Evolutionary conservation across 1,140 invertebrate species (phyloP), one percentile per base, ranked within the genome.

Genomic region (Drosophila punjabiensis): DNA sequence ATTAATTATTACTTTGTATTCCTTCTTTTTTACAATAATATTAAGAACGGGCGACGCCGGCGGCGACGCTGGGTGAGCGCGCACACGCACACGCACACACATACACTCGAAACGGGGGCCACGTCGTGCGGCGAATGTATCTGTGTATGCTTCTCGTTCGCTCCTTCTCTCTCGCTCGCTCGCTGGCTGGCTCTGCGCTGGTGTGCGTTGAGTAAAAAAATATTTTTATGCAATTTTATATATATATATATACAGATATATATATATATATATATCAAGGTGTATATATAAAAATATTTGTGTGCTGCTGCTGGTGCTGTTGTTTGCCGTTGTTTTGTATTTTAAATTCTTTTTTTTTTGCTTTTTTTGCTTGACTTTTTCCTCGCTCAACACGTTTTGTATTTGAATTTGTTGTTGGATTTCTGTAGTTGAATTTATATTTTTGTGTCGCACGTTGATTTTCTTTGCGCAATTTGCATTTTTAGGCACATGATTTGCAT

Each of bases 161-260:
- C 61, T 70, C 24, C 48, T 39, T 70, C 30, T 18, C 70, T 58
- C 62, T 52, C 69, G 24, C 24, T 63, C 71, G 67, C 58, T 67
- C 47, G 48, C 47, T 75, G 39, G 58, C 65, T 75, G 53, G 71
- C 45, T 39, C 35, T 65, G 35, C 16, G 61, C 32, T 70, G 16
- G 39, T 82, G 43, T 84, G 82, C 76, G 82, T 63, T 66, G 67
- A 88, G 81, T 88, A 83, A 83, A 88, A 82, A 89, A 85, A 88
- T 88, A 89, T 90, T 89, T 89, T 90, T 90, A 89, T 89, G 86
- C 86, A 89, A 90, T 89, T 89, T 85, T 90, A 79, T 88, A 82
- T 71, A 83, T 81, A 84, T 63, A 52, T 43, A 77, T 73, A 70
- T 73, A 82, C 48, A 56, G 53, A 62, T 39, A 24, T 43, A 43